phyloP scores from a whole-genome alignment of 2,888 invertebrate species.

The Thymelicus lineola region DNA sequence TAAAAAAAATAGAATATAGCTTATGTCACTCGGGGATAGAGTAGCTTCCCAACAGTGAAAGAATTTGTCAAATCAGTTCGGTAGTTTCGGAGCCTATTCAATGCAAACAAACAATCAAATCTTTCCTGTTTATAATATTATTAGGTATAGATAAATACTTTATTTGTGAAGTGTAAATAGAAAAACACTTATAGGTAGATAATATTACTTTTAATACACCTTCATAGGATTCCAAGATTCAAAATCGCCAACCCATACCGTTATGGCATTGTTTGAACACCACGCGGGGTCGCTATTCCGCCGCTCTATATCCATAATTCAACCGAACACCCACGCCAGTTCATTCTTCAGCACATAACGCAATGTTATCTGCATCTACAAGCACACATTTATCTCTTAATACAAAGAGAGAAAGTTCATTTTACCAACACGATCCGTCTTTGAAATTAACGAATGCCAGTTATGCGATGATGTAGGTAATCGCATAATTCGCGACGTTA shows the following conservation, averaged over 20 bases:
- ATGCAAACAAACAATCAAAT: too few relatives aligned
- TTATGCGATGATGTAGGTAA: constrained; percentile 52
- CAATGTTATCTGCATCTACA: constrained; percentile 45
- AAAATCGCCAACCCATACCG: constrained; percentile 68
- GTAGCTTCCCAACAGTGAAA: too few relatives aligned
- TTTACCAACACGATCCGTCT: constrained; percentile 50
- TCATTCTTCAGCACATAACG: constrained; percentile 64
- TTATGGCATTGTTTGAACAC: constrained; percentile 76
- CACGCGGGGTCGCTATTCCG: constrained; percentile 55
- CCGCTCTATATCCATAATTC: constrained; percentile 80
- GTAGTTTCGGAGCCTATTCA: too few relatives aligned
- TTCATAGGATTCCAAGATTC: constrained; percentile 55
- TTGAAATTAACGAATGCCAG: constrained; percentile 46
- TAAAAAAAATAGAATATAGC: too few relatives aligned
- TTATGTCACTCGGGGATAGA: too few relatives aligned
- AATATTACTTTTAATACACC: constrained; percentile 52
- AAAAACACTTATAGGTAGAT: too few relatives aligned
- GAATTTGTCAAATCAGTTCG: too few relatives aligned
- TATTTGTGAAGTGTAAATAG: too few relatives aligned
- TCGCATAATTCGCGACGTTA: constrained; percentile 56
- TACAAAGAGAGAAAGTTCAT: constrained; percentile 56
- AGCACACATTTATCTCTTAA: constrained; percentile 51
- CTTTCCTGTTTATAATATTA: too few relatives aligned
- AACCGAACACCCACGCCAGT: constrained; percentile 64
- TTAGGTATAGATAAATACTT: too few relatives aligned